Evolutionary conservation across 2,113 vertebrate genomes (phyloP), one percentile per base, ranked within the genome.

Genomic region (Cynopterus brachyotis): DNA sequence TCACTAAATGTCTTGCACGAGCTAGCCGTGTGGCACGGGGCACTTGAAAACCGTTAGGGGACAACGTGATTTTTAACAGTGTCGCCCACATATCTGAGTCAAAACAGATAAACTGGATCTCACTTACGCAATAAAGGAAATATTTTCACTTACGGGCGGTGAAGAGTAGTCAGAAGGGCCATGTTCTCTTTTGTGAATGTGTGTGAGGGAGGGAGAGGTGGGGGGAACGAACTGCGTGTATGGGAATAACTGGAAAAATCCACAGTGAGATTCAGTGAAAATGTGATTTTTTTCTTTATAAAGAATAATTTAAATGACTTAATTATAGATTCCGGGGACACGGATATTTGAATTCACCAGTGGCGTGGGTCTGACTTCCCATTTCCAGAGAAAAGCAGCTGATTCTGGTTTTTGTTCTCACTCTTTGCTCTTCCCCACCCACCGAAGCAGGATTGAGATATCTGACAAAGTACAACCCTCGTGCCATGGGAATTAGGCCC

Each of bases 221-320:
- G 26, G 50, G 50, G 4, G 50, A 83, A 80, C 81, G 45, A 69
- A 53, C 1, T 40, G 24, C 53, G 69, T 55, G 47, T 88, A 37
- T 94, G 60, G 60, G 73, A 83, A 79, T 81, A 82, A 81, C 5
- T 57, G 50, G 42, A 40, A 69, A 97, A 89, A 79, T 70, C 78
- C 92, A 69, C 40, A 93, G 78, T 64, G 79, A 73, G 90, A 88
- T 20, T 94, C 67, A 69, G 10, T 72, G 62, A 79, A 96, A 86
- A 91, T 7, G 6, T 72, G 91, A 66, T 91, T 79, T 95, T 59
- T 89, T 92, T 81, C 66, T 67, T 86, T 20, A 67, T 66, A 53
- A 94, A 95, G 75, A 97, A 70, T 78, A 73, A 35, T 89, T 93
- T 89, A 76, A 92, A 94, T 88, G 60, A 35, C 67, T 53, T 50